phyloP scores from a whole-genome alignment of 2,888 invertebrate species.

The Lysandra bellargus region DNA sequence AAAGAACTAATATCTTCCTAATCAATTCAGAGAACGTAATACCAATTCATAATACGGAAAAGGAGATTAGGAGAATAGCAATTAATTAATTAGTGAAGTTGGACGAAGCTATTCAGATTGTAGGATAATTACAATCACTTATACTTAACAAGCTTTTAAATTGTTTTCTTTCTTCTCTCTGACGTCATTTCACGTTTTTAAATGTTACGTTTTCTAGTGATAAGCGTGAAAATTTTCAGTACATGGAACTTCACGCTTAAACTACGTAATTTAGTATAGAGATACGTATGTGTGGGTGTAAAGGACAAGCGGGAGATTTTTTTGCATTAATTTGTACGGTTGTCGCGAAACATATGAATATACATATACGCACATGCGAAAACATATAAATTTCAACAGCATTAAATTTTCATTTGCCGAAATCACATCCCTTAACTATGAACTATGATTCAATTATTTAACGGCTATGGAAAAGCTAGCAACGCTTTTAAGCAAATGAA shows the following conservation, averaged over 20 bases:
- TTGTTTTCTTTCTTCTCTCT: neutral
- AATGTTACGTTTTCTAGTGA: too few relatives aligned
- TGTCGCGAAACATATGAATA: neutral
- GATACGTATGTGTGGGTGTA: neutral
- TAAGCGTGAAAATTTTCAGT: too few relatives aligned
- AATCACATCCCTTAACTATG: constrained; percentile 6
- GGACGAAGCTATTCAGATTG: neutral
- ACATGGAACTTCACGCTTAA: too few relatives aligned
- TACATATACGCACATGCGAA: neutral
- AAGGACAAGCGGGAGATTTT: neutral
- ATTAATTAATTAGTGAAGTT: constrained; percentile 11
- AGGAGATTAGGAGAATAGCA: neutral
- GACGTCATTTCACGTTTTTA: neutral
- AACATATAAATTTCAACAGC: neutral
- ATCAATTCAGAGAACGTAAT: neutral
- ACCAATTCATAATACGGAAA: neutral
- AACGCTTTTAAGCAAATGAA: constrained; percentile 79
- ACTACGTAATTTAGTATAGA: neutral
- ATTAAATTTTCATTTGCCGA: constrained; percentile 1
- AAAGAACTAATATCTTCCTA: neutral
- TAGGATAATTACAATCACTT: constrained; percentile 19
- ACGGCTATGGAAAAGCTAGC: constrained; percentile 64
- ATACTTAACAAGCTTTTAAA: constrained; percentile 21
- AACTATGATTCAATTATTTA: constrained; percentile 36
- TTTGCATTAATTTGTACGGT: neutral